Base-by-base conservation (phyloP, 2,888 invertebrate genomes). In the Nephrocerus scutellatus region DNA sequence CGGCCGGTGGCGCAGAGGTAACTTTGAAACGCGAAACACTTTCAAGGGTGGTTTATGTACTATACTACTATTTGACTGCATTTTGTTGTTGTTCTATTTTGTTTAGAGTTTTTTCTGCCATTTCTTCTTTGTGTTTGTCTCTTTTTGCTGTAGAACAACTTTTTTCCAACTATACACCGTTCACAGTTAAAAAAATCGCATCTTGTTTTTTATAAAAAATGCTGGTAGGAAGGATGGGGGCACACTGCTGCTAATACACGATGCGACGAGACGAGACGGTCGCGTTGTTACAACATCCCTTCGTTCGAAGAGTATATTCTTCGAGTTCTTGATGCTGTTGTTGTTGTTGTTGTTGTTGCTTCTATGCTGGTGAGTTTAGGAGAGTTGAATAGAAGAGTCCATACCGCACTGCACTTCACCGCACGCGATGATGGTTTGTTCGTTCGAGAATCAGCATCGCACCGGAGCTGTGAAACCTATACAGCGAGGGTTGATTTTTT, bases 1-100 rank as follows among this genome's bases (percentile, higher is more conserved):
- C n/a, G n/a, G n/a, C n/a, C n/a, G n/a, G n/a, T n/a, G n/a, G n/a
- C 54, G 48, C 44, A 48, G 53, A 52, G 56, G 52, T 56, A 52
- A 51, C 54, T 55, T 62, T 59, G 45, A 49, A 50, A 51, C 47
- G 49, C 52, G 50, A 47, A 47, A 41, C 41, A 47, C 44, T 59
- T 58, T 59, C 59, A 59, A 59, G 60, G 59, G 62, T 61, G 62
- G 59, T 57, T 61, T 55, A 51, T 53, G 44, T 48, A 28, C 36
- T 30, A 30, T 35, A 30, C 26, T 15, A 35, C 20, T 39, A 40
- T 46, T 34, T 36, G 24, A 36, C 38, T 36, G 34, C 44, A 23
- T 41, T 30, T 33, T 22, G 33, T 19, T 43, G 35, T 32, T 38
- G 38, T 39, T 42, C 35, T 43, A 36, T 22, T 38, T 30, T 45